A percentile compares a stretch with the other conserved stretches of the same genome.
Evolutionary conservation across 2,113 vertebrate genomes (phyloP).

Genomic region (Gallinago media): DNA sequence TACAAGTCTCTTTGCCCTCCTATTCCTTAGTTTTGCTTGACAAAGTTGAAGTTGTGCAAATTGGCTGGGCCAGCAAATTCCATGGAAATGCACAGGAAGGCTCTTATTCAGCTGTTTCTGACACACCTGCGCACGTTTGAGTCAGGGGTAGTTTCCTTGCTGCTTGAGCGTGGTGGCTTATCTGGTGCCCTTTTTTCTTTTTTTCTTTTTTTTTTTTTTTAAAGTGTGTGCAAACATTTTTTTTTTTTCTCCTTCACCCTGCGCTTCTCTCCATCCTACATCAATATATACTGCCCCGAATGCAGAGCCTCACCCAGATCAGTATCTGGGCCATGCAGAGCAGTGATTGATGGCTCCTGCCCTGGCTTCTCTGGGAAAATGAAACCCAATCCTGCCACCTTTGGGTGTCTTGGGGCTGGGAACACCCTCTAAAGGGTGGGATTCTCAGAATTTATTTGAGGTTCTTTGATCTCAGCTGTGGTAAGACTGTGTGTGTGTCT

Average conservation of each 20-base stretch:
- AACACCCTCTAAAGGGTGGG: not conserved
- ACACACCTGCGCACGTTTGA: not conserved
- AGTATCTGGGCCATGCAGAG: not conserved
- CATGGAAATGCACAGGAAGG: not conserved
- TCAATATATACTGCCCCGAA: not conserved
- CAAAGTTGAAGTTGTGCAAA: not conserved
- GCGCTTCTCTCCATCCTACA: fast-evolving
- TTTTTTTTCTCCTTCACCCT: not conserved
- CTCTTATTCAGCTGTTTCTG: not conserved
- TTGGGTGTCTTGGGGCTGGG: not conserved
- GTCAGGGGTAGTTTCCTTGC: not conserved
- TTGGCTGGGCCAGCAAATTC: not conserved
- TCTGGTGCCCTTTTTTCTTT: not conserved
- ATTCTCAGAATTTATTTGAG: not conserved
- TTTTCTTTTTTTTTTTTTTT: fast-evolving
- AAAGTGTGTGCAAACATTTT: fast-evolving
- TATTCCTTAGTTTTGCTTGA: not conserved
- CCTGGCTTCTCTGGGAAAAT: not conserved
- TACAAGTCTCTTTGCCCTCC: not conserved
- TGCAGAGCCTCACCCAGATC: not conserved
- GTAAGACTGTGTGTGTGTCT: not conserved
- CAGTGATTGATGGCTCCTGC: not conserved
- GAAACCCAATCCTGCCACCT: not conserved
- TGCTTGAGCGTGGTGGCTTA: not conserved
- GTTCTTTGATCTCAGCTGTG: not conserved